Percentiles rank a stretch among this genome's conserved stretches.
phyloP scores from a whole-genome alignment of 2,888 invertebrate species.

The Eristalinus aeneus region DNA sequence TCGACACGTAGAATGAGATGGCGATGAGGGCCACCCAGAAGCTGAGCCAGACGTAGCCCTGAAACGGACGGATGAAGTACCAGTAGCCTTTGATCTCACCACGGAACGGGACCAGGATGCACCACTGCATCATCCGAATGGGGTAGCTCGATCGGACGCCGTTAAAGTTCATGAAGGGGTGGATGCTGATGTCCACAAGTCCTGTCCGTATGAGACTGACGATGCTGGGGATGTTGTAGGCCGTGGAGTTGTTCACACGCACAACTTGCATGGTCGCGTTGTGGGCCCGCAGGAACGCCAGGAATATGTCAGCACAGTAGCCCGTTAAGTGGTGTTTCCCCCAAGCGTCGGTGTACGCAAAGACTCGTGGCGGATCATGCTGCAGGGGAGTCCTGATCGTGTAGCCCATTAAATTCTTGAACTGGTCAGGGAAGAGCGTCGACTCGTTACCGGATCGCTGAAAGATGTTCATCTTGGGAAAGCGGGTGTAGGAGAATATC shows the following conservation, averaged over 20 bases:
- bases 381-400: conserved; percentile 69
- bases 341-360: conserved; percentile 37
- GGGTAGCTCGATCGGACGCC: conserved; percentile 72
- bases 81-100: conserved; percentile 72
- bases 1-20: conserved; percentile 50
- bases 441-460: conserved; percentile 6
- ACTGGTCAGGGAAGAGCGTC: conserved; percentile 65
- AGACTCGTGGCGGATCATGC: conserved; percentile 74
- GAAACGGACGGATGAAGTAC: conserved; percentile 74
- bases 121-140: conserved; percentile 72
- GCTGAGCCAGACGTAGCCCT: conserved; percentile 66
- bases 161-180: conserved; percentile 69
- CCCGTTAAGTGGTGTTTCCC: conserved; percentile 58
- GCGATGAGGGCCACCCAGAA: conserved; percentile 61
- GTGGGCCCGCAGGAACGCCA: conserved; percentile 70
- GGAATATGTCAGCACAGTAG: conserved; percentile 72
- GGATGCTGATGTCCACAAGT: conserved; percentile 72
- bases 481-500: conserved; percentile 69
- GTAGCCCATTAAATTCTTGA: conserved; percentile 70
- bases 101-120: conserved; percentile 72
- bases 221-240: conserved; percentile 66
- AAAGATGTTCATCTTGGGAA: conserved; percentile 53
- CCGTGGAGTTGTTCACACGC: conserved; percentile 56
- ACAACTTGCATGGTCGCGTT: conserved; percentile 72
- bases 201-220: conserved; percentile 67